A percentile compares a stretch with the other conserved stretches of the same genome.
These are phyloP conservation scores for Zaprionus inermis DNA, from an alignment of 1,140 invertebrate species.

Conservation along the genomic window DNA sequence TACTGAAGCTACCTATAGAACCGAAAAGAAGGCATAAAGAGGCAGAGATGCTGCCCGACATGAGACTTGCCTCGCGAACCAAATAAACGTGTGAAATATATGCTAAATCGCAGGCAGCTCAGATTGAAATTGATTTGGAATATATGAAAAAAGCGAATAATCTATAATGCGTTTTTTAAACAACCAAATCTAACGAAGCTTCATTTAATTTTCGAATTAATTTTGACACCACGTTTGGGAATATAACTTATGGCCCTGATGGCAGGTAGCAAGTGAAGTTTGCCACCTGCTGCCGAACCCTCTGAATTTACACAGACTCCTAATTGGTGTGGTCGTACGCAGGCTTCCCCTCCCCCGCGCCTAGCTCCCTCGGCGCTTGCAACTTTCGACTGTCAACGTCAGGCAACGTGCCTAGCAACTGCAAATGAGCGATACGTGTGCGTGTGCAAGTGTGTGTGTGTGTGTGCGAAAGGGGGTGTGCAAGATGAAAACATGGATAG, in stretches of 20 bases:
- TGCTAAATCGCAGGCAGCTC: too few relatives aligned
- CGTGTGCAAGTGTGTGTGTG: conserved; percentile 20
- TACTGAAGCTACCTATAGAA: background rate
- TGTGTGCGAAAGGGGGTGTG: conserved; percentile 8
- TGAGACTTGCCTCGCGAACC: too few relatives aligned
- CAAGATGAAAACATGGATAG: conserved; percentile 37
- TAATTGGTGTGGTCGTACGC: conserved; percentile 41
- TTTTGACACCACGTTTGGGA: background rate
- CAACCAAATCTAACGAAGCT: background rate
- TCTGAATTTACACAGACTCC: conserved; percentile 26
- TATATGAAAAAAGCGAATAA: too few relatives aligned
- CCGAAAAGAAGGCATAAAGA: too few relatives aligned
- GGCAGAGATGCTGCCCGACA: too few relatives aligned
- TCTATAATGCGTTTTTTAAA: too few relatives aligned
- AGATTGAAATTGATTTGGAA: too few relatives aligned
- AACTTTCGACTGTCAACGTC: conserved; percentile 26
- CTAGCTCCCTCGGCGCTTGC: background rate
- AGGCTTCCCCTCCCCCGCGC: background rate
- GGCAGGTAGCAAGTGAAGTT: conserved; percentile 6
- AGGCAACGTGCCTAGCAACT: conserved; percentile 50
- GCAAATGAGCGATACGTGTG: conserved; percentile 58
- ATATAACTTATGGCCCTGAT: background rate
- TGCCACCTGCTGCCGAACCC: conserved; percentile 25
- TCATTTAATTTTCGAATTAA: background rate
- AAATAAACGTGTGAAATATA: background rate